Evolutionary conservation across 1,140 invertebrate species (phyloP), one percentile per base, ranked within the genome.

Genomic region (Pogonognathellus flavescens): DNA sequence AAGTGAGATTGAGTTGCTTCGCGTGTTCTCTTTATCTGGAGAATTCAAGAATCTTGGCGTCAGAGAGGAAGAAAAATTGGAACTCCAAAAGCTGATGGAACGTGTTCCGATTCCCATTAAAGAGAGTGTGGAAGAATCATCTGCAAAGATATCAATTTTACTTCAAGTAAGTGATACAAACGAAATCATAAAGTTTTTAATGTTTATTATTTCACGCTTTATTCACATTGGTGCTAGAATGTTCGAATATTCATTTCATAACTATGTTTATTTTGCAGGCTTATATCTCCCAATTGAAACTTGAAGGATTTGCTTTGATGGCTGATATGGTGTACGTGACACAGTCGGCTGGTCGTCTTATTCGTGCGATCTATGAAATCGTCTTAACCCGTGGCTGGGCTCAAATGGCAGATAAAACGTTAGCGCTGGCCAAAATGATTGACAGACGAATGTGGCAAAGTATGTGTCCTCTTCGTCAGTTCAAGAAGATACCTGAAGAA

Each of bases 311-410:
- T 91, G 98, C 98, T 1, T 91, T 99, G 5, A 98, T 99, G 96
- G 96, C 97, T 0, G 99, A 99, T 91, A 99, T 99, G 98, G 97
- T 99, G 0, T 99, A 97, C 90, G 97, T 99, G 0, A 99, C 98
- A 0, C 99, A 99, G 91, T 99, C 97, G 7, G 99, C 99, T 0
- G 95, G 96, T 5, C 93, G 99, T 82, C 92, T 99, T 7, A 96
- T 99, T 93, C 91, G 99, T 88, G 98, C 99, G 0, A 98, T 99
- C 82, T 99, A 96, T 92, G 99, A 99, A 92, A 99, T 99, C 88
- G 96, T 88, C 9, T 16, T 88, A 9, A 83, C 80, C 52, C 83
- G 89, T 89, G 98, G 98, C 20, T 99, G 99, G 99, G 99, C 98
- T 0, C 97, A 99, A 89, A 90, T 99, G 49, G 97, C 98, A 20